These are phyloP conservation scores for Phalacrocorax carbo DNA, from an alignment of 2,113 vertebrate species.

Conservation along the genomic window DNA sequence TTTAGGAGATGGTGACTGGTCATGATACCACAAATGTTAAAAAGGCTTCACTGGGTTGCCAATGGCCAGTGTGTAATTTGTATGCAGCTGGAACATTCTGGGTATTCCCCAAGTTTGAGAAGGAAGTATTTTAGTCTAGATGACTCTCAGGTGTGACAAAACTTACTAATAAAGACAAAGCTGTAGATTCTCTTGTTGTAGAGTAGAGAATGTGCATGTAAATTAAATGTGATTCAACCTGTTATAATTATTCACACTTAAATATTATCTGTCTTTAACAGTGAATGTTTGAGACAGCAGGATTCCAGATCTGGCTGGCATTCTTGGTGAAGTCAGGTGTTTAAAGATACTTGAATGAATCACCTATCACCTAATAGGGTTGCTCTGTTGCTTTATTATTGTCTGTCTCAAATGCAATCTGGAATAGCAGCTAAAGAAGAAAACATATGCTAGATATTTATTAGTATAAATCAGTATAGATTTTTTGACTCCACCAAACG, in stretches of 20 bases:
- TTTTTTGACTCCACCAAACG: background rate
- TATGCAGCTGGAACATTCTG: background rate
- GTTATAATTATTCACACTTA: background rate
- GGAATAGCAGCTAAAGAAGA: background rate
- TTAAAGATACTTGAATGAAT: background rate
- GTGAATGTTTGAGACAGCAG: background rate
- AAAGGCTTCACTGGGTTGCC: background rate
- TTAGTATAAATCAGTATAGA: background rate
- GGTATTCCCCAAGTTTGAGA: background rate
- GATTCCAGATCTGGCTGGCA: background rate
- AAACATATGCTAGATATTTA: background rate
- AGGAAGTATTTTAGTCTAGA: background rate
- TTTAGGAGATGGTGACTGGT: background rate
- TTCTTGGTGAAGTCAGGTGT: background rate
- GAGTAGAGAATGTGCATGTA: background rate
- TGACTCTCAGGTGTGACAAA: background rate
- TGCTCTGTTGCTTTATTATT: background rate
- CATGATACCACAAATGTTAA: background rate
- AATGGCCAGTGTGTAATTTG: too few species aligned
- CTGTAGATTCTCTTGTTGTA: background rate
- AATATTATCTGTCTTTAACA: background rate
- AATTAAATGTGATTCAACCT: background rate
- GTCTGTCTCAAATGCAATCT: background rate
- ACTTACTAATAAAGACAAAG: background rate
- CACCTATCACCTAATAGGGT: background rate